Base-by-base conservation (phyloP, 2,113 vertebrate species). In the Columba livia region DNA sequence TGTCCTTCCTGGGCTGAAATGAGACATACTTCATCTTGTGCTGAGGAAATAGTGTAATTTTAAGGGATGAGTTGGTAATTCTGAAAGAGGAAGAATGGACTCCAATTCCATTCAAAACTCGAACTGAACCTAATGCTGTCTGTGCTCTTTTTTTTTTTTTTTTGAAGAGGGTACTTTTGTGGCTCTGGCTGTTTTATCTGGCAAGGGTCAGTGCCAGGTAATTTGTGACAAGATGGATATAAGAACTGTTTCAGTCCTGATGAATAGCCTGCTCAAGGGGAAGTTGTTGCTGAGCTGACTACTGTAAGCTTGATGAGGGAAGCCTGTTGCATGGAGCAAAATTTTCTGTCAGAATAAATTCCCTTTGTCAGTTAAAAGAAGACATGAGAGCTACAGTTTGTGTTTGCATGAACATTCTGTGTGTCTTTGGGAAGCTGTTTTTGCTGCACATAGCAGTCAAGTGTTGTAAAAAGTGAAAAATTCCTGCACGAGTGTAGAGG, bases 21-120 rank as follows among this genome's bases (percentile, higher is more conserved):
- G 8, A 44, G 64, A 11, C 6, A 1, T 5, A 0, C 14, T 21
- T 57, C 2, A 5, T 38, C n/a, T 42, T 20, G 47, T 57, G 6
- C 44, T 42, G 28, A 62, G 47, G 40, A 53, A 54, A 32, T 7
- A 7, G 73, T 8, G 18, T 36, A 16, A 36, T 54, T 31, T 11
- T 10, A 53, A 65, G 28, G 26, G 19, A 5, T 9, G 15, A 53
- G 12, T 14, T 57, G 5, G 28, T 79, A 26, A n/a, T 50, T 25
- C 24, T 75, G 64, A 65, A n/a, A 4, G 24, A 53, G 61, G 38
- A 84, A 36, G 32, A 79, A 47, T 6, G 48, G 29, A 28, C 23
- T 42, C 32, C 10, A 21, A 4, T 40, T 50, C 23, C 12, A 3
- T 50, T 58, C 15, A 15, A 12, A 75, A 66, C 38, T 25, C 2